phyloP scores from a whole-genome alignment of 2,888 invertebrate genomes.

The Tiliacea citrago region DNA sequence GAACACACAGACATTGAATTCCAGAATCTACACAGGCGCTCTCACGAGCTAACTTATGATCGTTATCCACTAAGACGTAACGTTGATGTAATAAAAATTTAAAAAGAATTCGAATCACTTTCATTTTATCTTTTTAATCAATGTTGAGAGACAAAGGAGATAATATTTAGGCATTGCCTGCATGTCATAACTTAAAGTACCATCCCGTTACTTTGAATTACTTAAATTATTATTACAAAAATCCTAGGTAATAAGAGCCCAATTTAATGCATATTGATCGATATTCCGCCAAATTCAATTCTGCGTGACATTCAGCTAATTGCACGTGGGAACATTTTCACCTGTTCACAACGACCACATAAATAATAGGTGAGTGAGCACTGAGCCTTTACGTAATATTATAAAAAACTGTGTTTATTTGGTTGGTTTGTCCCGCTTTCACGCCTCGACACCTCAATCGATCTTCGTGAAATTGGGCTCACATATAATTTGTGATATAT shows the following conservation, averaged over 20 bases:
- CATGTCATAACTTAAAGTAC: neutral
- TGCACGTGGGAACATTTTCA: conserved; percentile 47
- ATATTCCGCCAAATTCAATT: neutral
- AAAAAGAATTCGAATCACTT: conserved; percentile 30
- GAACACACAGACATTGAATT: conserved; percentile 56
- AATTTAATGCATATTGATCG: conserved; percentile 4
- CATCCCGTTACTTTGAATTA: no score
- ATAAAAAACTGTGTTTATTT: conserved; percentile 39
- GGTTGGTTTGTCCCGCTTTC: conserved; percentile 46
- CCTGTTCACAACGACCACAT: conserved; percentile 5
- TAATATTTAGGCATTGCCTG: neutral
- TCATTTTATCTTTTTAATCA: conserved; percentile 7
- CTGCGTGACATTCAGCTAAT: conserved; percentile 11
- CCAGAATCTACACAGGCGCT: conserved; percentile 64
- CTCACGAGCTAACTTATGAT: conserved; percentile 51
- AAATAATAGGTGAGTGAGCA: neutral
- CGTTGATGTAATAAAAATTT: conserved; percentile 18
- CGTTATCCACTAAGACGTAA: conserved; percentile 55
- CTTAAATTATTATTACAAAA: neutral
- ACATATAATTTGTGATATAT: conserved; percentile 45
- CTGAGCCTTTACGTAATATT: neutral
- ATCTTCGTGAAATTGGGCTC: conserved; percentile 47
- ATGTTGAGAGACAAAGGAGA: neutral
- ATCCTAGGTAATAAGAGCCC: neutral
- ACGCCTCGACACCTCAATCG: conserved; percentile 48